Evolutionary conservation across 2,888 invertebrate species (phyloP), one percentile per base, ranked within the genome.

Genomic region (Drosophila melanosoma): DNA sequence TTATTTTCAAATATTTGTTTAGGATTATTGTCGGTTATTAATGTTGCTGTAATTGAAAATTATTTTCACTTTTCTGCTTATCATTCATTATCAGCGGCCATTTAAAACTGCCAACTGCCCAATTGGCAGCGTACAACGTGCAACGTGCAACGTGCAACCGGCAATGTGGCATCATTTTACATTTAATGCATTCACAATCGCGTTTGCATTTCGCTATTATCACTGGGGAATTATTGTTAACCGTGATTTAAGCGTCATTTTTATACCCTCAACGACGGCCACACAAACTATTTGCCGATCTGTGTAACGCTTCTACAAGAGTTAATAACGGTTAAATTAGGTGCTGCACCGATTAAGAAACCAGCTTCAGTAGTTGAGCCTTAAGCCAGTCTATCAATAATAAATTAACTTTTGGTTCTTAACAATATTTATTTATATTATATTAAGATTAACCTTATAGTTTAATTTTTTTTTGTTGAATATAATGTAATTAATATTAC

Each of bases 1-100:
- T 51, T 70, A 67, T 67, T 66, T 67, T 63, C 74, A 82, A 86
- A 77, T 88, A 88, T 90, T 87, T 90, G 87, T 86, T 87, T 87
- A 90, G 87, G 89, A 87, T 88, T 90, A 90, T 87, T 86, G 88
- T 87, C 85, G 90, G 83, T 86, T 88, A 87, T 90, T 90, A 90
- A 87, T 87, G 90, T 83, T 81, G 79, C 87, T 90, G 89, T 90
- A 87, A 87, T 87, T 87, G 87, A 87, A 87, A 87, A 87, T 90
- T 86, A 88, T 87, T 90, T 90, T 87, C 87, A 87, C 87, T 87
- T 87, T 87, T 90, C 78, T 86, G 90, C 75, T 87, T 87, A 76
- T 77, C 72, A 78, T 70, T 77, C 72, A 78, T 70, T 80, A 80
- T 69, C 81, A 67, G 60, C 54, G 81, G 40, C 68, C 81, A 63